These are phyloP conservation scores for Sesia apiformis DNA, from an alignment of 2,888 invertebrate species.

Conservation along the genomic window DNA sequence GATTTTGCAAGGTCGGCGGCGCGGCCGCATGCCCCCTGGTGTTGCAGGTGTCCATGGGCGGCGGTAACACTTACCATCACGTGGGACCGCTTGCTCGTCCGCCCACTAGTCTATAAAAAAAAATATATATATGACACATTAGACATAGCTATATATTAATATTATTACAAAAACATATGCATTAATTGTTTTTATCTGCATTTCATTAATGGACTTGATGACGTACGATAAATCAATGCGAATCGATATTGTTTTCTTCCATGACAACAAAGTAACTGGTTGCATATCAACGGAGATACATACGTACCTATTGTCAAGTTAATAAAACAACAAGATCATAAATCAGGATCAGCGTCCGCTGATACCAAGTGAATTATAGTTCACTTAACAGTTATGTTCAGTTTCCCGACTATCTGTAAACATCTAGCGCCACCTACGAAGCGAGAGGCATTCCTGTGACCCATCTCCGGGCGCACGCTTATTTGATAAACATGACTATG, in stretches of 20 bases:
- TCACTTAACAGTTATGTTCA: neutral
- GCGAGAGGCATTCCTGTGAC: too few species aligned
- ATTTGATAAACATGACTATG: too few species aligned
- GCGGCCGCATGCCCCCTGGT: too few species aligned
- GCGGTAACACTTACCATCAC: too few species aligned
- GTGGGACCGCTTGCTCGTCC: too few species aligned
- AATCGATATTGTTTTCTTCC: neutral
- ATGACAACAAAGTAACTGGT: neutral
- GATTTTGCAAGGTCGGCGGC: too few species aligned
- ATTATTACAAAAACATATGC: neutral
- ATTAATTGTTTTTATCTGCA: slow-evolving; percentile 5
- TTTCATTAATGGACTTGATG: slow-evolving; percentile 6
- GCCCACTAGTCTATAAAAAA: too few species aligned
- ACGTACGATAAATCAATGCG: slow-evolving; percentile 5
- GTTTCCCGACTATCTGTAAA: neutral
- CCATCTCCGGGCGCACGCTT: too few species aligned
- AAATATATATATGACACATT: too few species aligned
- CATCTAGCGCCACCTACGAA: too few species aligned
- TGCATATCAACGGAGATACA: neutral
- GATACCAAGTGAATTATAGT: neutral
- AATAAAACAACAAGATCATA: slow-evolving; percentile 14
- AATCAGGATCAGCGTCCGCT: slow-evolving; percentile 5
- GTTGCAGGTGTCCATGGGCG: too few species aligned
- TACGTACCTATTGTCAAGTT: slow-evolving; percentile 5
- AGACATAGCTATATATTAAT: neutral